Evolutionary conservation across 2,888 invertebrate species (phyloP), one percentile per base, ranked within the genome.

Genomic region (Drosophila ustulata): DNA sequence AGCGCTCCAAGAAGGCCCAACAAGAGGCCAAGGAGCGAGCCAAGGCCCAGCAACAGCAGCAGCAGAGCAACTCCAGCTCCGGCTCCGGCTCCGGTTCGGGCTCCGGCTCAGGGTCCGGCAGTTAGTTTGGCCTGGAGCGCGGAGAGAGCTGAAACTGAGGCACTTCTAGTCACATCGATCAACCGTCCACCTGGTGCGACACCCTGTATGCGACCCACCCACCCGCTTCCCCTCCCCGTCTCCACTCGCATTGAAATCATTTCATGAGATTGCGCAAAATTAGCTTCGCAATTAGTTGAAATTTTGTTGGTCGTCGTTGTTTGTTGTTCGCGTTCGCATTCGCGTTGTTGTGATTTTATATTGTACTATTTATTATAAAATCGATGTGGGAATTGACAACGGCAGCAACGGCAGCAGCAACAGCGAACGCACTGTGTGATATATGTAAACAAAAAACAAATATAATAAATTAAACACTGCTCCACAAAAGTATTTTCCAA

Each of bases 1-100:
- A 99, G 92, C 94, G 99, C 9, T 98, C 98, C 76, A 98, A 98
- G 94, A 98, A 98, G 90, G 97, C 98, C 0, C 97, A 97, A 91
- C 97, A 97, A 80, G 97, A 97, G 92, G 95, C 97, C 30, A 96
- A 96, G 93, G 92, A 92, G 66, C 83, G 92, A 37, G 90, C 92
- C 39, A 92, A 92, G 63, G 89, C 91, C 28, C 90, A 90, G 47
- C 90, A 90, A 45, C 87, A 78, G 45, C 77, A 80, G 30, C 75
- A 80, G 45, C 75, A 80, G 47, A 80, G 74, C 34, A n/a, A 55
- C 26, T 39, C 62, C 39, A 71, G 41, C 26, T 55, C 57, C 39
- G 70, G 43, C 39, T 58, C 75, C 26, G 73, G 46, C 39, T 58
- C 75, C 1, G 18, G 18, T 1, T 39, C 62, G 32, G 71, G 41